Base-by-base conservation (phyloP, 2,888 invertebrate genomes). In the Tortrix viridana region DNA sequence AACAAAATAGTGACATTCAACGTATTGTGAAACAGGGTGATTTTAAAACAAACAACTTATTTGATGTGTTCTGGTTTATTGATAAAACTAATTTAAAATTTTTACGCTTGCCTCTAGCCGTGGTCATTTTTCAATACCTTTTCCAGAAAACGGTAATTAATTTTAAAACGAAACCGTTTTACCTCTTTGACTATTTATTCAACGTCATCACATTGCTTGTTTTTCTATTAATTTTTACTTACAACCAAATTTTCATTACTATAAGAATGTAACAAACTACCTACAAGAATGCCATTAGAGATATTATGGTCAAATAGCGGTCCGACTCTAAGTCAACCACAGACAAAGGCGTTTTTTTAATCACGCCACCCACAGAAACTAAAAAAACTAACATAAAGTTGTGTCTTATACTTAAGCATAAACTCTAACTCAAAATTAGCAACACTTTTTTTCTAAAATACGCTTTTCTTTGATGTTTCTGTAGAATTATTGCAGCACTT, bases 391-490 rank as follows among this genome's bases (percentile, higher is more conserved):
- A 26, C 63, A 50, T 49, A 52, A 56, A 63, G n/a, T 60, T 55
- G 54, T 49, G 38, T 5, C n/a, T 53, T 56, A 61, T 65, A n/a
- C n/a, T n/a, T n/a, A 58, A 58, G 57, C 58, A 53, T 58, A 57
- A 61, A 52, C 60, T 46, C 47, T 49, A 60, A 50, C 54, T 46
- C 57, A 55, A 65, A 61, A 65, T 55, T 65, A 56, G 65, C 60
- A 63, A 53, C 55, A 65, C 65, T 58, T 62, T 63, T n/a, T 65
- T 60, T 59, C 23, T 19, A 32, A 53, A 23, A 23, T 47, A 58
- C 67, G 62, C 58, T 57, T 47, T 47, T 23, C 55, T 68, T 65
- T 69, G 67, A 69, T 57, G 60, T 61, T 50, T 53, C 32, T 58
- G 48, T 19, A 58, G 9, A 60, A 60, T 32, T 44, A 44, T 43